Conservation (phyloP, 23 tunicate genomes). For the Trididemnum miniatum region DNA sequence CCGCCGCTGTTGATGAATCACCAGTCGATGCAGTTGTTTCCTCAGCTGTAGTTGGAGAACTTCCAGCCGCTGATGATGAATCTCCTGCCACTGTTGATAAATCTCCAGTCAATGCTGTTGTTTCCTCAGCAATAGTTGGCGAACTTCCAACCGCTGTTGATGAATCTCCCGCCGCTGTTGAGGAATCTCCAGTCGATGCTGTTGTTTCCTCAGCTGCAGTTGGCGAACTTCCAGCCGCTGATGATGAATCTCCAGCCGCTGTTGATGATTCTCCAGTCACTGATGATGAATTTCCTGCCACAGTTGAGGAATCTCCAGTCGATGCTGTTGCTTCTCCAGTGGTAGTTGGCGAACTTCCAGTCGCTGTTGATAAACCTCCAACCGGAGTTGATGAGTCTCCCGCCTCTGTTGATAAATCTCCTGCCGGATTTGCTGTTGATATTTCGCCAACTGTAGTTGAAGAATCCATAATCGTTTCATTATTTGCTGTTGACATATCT, state of each 20-base stretch:
- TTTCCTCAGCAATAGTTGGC: not conserved
- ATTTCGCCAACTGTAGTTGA: not conserved
- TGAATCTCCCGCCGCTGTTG: not conserved
- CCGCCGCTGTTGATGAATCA: not conserved
- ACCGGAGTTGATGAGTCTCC: not conserved
- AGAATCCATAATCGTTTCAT: not conserved
- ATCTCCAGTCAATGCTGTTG: not conserved
- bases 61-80: not conserved
- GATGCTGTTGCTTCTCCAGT: conserved; percentile 13
- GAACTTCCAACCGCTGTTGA: not conserved
- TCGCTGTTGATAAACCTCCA: not conserved
- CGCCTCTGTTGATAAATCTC: not conserved
- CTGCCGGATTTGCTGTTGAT: not conserved
- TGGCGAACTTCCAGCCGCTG: not conserved
- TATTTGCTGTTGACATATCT: not conserved
- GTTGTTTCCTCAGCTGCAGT: not conserved
- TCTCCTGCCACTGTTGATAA: not conserved
- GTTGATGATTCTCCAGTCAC: not conserved
- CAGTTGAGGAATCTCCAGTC: conserved; percentile 1
- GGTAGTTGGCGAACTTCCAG: no score
- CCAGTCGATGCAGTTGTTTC: not conserved
- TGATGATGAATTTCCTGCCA: not conserved
- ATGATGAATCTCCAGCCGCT: not conserved
- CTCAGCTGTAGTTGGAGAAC: not conserved
- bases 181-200: not conserved